phyloP scores from a whole-genome alignment of 1,140 invertebrate species.

The Thaumetopoea pityocampa region DNA sequence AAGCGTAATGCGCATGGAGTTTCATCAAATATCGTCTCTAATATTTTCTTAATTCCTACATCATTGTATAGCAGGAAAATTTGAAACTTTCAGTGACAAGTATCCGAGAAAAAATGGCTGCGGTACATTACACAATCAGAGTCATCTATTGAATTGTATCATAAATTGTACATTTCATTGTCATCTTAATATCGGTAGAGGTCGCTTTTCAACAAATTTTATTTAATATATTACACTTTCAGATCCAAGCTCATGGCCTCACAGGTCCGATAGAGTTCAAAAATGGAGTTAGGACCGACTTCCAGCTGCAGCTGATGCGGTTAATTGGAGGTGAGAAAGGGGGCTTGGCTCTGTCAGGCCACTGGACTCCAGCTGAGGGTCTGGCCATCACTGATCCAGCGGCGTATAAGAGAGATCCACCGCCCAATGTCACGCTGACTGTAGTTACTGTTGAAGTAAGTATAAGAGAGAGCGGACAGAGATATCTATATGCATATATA shows the following conservation, averaged over 20 bases:
- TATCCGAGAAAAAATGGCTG: too few relatives aligned
- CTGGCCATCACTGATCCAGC: slow-evolving; percentile 90
- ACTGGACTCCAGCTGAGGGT: slow-evolving; percentile 85
- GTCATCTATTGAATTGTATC: too few relatives aligned
- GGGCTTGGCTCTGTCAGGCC: slow-evolving; percentile 85
- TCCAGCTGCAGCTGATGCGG: slow-evolving; percentile 91
- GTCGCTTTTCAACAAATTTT: background rate
- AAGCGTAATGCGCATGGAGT: too few relatives aligned
- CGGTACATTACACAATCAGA: too few relatives aligned
- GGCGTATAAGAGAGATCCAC: slow-evolving; percentile 89
- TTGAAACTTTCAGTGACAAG: too few relatives aligned
- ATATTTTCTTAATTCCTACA: too few relatives aligned
- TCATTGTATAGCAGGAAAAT: too few relatives aligned
- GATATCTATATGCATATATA: too few relatives aligned
- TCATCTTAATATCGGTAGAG: background rate
- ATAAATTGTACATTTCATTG: too few relatives aligned
- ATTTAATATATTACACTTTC: slow-evolving; percentile 17
- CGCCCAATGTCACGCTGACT: slow-evolving; percentile 90
- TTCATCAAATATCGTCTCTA: too few relatives aligned
- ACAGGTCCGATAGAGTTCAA: slow-evolving; percentile 93
- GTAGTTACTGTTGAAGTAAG: slow-evolving; percentile 91
- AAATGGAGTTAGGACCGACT: slow-evolving; percentile 87
- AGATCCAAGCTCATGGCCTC: slow-evolving; percentile 88
- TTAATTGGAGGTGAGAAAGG: slow-evolving; percentile 85
- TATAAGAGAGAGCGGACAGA: too few relatives aligned